phyloP scores from a whole-genome alignment of 2,888 invertebrate genomes.

The Sarcophaga rosellei region DNA sequence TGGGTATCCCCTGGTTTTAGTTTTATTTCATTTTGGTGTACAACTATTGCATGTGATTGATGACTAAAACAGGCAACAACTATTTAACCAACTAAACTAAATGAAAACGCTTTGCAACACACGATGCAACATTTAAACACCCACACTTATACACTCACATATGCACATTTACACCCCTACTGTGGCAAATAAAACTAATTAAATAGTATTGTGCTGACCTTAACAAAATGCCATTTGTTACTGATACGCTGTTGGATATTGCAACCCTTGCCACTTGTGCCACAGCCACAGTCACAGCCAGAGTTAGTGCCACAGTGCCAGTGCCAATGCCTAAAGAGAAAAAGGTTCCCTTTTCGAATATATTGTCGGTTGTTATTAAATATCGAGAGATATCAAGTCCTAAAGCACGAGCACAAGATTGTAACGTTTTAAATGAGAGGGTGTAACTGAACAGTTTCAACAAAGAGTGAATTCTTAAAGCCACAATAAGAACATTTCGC shows the following conservation, averaged over 20 bases:
- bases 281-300: not conserved
- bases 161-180: not conserved
- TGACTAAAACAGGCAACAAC: constrained; percentile 61
- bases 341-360: constrained; percentile 48
- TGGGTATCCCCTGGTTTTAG: not conserved
- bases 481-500: too few relatives aligned
- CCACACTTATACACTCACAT: not conserved
- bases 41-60: constrained; percentile 61
- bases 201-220: constrained; percentile 67
- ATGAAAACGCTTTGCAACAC: constrained; percentile 47
- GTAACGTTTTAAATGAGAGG: not conserved
- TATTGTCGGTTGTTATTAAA: constrained; percentile 43
- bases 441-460: not conserved
- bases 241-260: constrained; percentile 53
- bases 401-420: not conserved
- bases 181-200: constrained; percentile 60
- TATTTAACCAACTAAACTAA: constrained; percentile 53
- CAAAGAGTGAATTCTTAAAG: constrained; percentile 3
- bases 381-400: constrained; percentile 64
- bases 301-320: not conserved
- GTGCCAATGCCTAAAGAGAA: constrained; percentile 4
- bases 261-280: constrained; percentile 43
- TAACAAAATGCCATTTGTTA: constrained; percentile 68
- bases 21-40: not conserved
- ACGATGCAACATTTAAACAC: constrained; percentile 2